Evolutionary conservation across 2,113 vertebrate species (phyloP).

Genomic region (Vicugna pacos): DNA sequence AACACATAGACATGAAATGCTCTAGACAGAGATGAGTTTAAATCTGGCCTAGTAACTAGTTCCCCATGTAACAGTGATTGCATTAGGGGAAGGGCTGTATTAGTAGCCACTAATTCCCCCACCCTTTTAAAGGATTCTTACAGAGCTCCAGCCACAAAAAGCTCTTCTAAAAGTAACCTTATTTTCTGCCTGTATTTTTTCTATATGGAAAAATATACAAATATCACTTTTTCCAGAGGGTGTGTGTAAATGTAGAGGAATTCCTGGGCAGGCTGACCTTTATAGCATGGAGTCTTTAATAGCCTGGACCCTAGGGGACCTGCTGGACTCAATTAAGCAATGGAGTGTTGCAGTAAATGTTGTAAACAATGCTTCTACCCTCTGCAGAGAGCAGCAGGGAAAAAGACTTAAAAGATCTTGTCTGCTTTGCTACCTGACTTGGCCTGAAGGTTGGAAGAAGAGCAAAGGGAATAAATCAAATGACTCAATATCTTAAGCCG

Average conservation of each 20-base stretch:
- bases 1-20: constrained; percentile 73
- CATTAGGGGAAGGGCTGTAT: constrained; percentile 23
- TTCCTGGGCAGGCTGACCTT: constrained; percentile 46
- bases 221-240: constrained; percentile 35
- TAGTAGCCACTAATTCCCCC: constrained; percentile 55
- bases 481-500: constrained; percentile 53
- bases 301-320: background rate
- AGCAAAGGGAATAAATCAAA: constrained; percentile 45
- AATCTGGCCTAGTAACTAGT: constrained; percentile 69
- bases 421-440: constrained; percentile 30
- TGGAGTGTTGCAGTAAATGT: background rate
- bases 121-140: constrained; percentile 63
- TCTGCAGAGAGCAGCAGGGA: background rate
- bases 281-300: background rate
- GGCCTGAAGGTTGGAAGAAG: constrained; percentile 3
- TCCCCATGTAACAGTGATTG: constrained; percentile 74
- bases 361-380: constrained; percentile 35
- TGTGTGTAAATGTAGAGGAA: constrained; percentile 18
- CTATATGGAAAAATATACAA: background rate
- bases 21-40: constrained; percentile 66
- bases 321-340: constrained; percentile 3
- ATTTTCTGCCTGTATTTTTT: constrained; percentile 53
- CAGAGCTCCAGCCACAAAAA: background rate
- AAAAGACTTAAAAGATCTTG: background rate
- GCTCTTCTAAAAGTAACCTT: constrained; percentile 60